phyloP scores from a whole-genome alignment of 1,140 invertebrate species.

The Yoshiicerus persimilis region DNA sequence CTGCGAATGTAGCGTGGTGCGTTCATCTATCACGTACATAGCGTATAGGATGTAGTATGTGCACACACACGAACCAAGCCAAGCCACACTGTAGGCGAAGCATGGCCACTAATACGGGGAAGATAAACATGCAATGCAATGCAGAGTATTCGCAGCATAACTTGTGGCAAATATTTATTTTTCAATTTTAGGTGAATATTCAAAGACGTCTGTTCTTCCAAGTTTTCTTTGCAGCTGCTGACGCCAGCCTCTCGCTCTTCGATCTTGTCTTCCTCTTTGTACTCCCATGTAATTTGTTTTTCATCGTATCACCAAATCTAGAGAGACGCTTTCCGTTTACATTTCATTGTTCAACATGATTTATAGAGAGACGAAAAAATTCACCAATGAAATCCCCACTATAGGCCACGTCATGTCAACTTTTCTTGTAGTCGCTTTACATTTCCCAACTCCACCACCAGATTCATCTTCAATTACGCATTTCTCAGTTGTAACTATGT shows the following conservation, averaged over 20 bases:
- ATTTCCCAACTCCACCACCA: background rate
- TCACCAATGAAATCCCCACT: background rate
- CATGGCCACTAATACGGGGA: background rate
- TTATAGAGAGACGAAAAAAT: background rate
- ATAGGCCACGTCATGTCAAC: background rate
- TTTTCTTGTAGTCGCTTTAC: background rate
- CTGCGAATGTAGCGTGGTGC: background rate
- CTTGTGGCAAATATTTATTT: background rate
- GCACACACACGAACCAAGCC: background rate
- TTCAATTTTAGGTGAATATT: background rate
- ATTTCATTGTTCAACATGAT: background rate
- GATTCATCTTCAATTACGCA: background rate
- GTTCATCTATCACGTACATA: background rate
- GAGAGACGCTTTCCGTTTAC: background rate
- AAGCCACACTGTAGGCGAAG: too few relatives aligned
- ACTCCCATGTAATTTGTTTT: background rate
- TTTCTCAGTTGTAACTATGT: background rate
- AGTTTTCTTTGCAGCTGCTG: background rate
- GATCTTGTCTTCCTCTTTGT: background rate
- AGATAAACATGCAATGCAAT: background rate
- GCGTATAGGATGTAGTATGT: background rate
- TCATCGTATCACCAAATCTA: background rate
- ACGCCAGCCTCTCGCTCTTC: background rate
- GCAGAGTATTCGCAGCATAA: background rate
- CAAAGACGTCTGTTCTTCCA: background rate